Conservation (phyloP, 2,113 vertebrate genomes). For the Corythoichthys intestinalis region DNA sequence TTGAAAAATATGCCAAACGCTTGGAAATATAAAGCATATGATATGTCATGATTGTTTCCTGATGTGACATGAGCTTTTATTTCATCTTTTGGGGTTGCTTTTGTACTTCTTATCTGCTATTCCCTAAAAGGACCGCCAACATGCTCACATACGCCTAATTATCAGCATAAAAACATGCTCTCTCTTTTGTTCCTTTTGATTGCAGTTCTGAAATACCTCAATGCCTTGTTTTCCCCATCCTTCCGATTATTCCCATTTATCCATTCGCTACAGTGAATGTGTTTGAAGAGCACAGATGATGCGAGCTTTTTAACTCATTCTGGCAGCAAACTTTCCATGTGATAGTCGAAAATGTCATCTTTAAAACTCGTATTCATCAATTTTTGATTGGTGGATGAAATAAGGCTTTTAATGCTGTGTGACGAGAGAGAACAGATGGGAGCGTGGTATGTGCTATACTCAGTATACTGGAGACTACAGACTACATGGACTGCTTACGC, state of each 20-base stretch:
- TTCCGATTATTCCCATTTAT: constrained; percentile 17
- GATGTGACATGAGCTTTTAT: constrained; percentile 29
- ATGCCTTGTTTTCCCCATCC: constrained; percentile 16
- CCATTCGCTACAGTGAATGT: background rate
- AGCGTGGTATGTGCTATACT: constrained; percentile 2
- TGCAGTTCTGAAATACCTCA: constrained; percentile 41
- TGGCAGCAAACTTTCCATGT: background rate
- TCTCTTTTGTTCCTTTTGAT: constrained; percentile 21
- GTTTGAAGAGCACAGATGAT: constrained; percentile 11
- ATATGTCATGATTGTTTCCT: constrained; percentile 28
- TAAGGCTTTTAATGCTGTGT: constrained; percentile 11
- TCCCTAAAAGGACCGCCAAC: constrained; percentile 26
- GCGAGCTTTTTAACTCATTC: constrained; percentile 1
- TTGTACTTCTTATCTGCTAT: constrained; percentile 40
- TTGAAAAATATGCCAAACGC: background rate
- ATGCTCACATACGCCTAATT: constrained; percentile 23
- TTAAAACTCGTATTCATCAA: background rate
- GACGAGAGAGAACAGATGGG: constrained; percentile 37
- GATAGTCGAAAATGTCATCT: background rate
- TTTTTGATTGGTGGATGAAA: background rate
- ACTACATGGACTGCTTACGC: constrained; percentile 3
- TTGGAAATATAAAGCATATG: constrained; percentile 30
- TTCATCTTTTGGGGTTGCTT: constrained; percentile 15
- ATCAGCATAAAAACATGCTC: constrained; percentile 30
- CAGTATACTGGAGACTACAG: background rate